Base-by-base conservation (phyloP, 2,113 vertebrate genomes). In the Eurystomus gularis region DNA sequence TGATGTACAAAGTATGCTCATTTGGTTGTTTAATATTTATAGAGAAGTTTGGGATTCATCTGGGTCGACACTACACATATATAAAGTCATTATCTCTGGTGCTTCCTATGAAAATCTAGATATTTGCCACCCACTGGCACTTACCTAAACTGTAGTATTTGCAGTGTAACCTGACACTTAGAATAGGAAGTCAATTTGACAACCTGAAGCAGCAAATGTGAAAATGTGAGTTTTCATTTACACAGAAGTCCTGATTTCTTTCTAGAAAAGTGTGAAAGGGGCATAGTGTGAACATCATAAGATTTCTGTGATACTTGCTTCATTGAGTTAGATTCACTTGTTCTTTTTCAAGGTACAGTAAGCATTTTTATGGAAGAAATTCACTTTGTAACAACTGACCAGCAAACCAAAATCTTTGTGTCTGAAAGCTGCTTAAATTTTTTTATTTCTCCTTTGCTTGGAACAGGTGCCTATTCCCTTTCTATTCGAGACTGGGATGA, bases 401-500 rank as follows among this genome's bases (percentile, higher is more conserved):
- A 71, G 58, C 21, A 91, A 82, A 49, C 14, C 4, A 9, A 80
- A 94, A 44, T 39, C 49, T 86, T 76, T 42, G 10, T 69, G 44
- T 89, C 55, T 80, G 37, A 86, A 49, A 39, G 6, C 55, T 80
- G 7, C 37, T 79, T 55, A 48, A 6, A 77, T 5, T 35, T 86
- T 93, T 94, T 91, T 70, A 54, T 60, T 49, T 83, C 66, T 69
- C 68, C 33, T 60, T 25, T 81, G 2, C 82, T 96, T 92, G 42
- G 46, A 93, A 79, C 96, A 99, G 99, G 99, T 98, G 99, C 99
- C 98, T 99, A 99, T 98, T 99, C 99, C 92, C 97, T 99, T 96
- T 99, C 99, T 85, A 99, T 99, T 96, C 98, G 99, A 82, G 99
- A 99, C 95, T 99, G 99, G 99, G 99, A 99, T 79, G 99, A 99